phyloP scores from a whole-genome alignment of 2,888 invertebrate genomes.

The Chorisops tibialis region DNA sequence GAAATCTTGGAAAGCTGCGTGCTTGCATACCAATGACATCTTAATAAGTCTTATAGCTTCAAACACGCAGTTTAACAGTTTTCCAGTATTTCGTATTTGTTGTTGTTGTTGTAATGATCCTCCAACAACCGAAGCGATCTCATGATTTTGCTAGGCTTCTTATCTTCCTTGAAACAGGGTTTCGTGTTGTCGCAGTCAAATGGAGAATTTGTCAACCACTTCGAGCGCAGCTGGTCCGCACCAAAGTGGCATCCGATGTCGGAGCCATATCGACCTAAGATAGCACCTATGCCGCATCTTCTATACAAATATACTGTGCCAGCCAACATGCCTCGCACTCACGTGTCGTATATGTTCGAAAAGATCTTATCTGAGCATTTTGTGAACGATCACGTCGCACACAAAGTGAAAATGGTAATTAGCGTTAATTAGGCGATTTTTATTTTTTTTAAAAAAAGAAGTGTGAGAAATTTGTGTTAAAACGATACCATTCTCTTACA shows the following conservation, averaged over 20 bases:
- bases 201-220: slow-evolving; percentile 43
- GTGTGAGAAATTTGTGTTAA: slow-evolving; percentile 17
- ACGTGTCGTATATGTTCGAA: not conserved
- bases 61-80: too few species aligned
- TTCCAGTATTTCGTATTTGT: too few species aligned
- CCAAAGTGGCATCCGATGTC: too few species aligned
- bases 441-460: slow-evolving; percentile 19
- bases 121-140: slow-evolving; percentile 1
- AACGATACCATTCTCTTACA: slow-evolving; percentile 3
- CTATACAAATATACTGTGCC: too few species aligned
- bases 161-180: slow-evolving; percentile 34
- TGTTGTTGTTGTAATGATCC: not conserved
- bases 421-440: slow-evolving; percentile 25
- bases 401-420: slow-evolving; percentile 22
- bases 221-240: too few species aligned
- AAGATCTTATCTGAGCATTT: slow-evolving; percentile 25
- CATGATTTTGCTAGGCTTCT: slow-evolving; percentile 7
- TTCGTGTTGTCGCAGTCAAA: slow-evolving; percentile 48
- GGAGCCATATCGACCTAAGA: too few species aligned
- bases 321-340: not conserved
- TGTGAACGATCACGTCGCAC: slow-evolving; percentile 19
- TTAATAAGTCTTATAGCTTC: slow-evolving; percentile 19
- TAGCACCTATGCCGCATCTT: too few species aligned
- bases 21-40: slow-evolving; percentile 23
- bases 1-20: not conserved